These are phyloP conservation scores for Procavia capensis DNA, from an alignment of 2,113 vertebrate genomes.

Conservation along the genomic window DNA sequence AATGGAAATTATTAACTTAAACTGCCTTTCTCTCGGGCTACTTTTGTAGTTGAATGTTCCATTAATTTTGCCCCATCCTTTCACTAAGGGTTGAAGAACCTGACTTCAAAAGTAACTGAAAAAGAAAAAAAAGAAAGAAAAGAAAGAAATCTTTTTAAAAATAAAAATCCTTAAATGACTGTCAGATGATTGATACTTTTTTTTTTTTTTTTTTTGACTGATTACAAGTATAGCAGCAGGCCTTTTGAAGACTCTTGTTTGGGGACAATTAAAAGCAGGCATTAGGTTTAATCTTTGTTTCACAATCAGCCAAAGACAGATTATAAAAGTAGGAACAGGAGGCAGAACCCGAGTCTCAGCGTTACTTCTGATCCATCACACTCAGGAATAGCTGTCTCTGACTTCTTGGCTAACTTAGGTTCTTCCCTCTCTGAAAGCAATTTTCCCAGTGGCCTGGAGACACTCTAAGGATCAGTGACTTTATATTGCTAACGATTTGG, in stretches of 20 bases:
- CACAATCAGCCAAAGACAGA: slow-evolving; percentile 19
- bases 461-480: slow-evolving; percentile 49
- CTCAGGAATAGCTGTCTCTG: not conserved
- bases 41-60: not conserved
- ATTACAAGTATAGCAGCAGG: slow-evolving; percentile 34
- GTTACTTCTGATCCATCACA: not conserved
- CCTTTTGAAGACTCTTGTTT: slow-evolving; percentile 30
- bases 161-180: slow-evolving; percentile 40
- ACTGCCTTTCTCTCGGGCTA: not conserved
- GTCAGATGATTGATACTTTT: slow-evolving; percentile 35
- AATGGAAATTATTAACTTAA: not conserved
- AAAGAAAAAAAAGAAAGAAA: not conserved
- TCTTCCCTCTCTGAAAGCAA: not conserved
- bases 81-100: not conserved
- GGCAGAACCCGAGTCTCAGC: not conserved
- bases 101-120: not conserved
- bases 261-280: slow-evolving; percentile 24
- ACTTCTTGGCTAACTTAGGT: not conserved
- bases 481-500: slow-evolving; percentile 62
- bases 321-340: slow-evolving; percentile 23
- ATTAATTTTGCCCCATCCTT: not conserved
- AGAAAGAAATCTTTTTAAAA: not conserved
- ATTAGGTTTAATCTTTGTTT: slow-evolving; percentile 56
- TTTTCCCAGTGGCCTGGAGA: not conserved
- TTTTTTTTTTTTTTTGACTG: slow-evolving; percentile 24